These are phyloP conservation scores for Formicarius rufipectus DNA, from an alignment of 2,113 vertebrate species.

Conservation along the genomic window DNA sequence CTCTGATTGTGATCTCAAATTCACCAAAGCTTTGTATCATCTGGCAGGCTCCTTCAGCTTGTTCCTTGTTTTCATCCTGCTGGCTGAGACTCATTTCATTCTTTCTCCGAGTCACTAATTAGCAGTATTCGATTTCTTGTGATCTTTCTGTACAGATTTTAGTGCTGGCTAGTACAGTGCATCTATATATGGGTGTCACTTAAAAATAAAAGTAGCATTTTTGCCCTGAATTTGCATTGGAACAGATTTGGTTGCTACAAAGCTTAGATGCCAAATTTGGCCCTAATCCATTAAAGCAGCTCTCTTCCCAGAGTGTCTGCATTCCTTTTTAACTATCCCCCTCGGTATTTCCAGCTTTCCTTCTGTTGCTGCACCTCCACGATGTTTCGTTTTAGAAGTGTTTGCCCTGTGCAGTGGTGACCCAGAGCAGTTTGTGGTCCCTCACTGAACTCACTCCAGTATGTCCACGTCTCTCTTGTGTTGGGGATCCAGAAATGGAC, in stretches of 20 bases:
- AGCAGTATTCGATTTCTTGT: background rate
- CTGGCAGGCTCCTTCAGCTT: background rate
- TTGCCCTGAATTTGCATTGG: background rate
- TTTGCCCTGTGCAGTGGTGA: background rate
- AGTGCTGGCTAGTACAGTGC: background rate
- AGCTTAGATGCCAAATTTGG: background rate
- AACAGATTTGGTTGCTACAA: background rate
- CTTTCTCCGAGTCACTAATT: background rate
- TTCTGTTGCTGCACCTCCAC: background rate
- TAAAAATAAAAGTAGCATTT: background rate
- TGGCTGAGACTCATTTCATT: background rate
- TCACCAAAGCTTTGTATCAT: background rate
- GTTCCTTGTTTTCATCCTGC: background rate
- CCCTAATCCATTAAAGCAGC: background rate
- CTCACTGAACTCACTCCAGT: background rate
- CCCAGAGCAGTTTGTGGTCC: background rate
- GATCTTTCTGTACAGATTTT: background rate
- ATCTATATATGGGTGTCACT: background rate
- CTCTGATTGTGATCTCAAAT: background rate
- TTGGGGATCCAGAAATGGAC: background rate
- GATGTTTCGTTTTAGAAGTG: background rate
- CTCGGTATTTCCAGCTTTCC: background rate
- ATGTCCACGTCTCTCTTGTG: background rate
- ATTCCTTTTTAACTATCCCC: background rate
- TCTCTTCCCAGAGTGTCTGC: background rate